Conservation (phyloP, 2,113 vertebrate genomes). For the Xiphophorus couchianus region DNA sequence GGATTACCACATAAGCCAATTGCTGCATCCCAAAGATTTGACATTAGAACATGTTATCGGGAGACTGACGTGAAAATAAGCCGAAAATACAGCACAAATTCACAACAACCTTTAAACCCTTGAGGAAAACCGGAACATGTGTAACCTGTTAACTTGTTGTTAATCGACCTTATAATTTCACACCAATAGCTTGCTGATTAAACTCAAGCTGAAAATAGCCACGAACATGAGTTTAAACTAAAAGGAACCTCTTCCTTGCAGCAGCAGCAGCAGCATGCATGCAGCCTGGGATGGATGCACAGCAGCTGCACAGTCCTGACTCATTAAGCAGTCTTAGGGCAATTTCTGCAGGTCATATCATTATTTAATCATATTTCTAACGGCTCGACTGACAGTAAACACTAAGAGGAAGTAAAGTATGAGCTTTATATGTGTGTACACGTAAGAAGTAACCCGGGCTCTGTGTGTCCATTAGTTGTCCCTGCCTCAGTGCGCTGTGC, state of each 20-base stretch:
- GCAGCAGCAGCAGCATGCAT: conserved; percentile 14
- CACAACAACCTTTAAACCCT: too few relatives aligned
- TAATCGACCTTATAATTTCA: neutral
- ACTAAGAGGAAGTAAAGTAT: fast-evolving
- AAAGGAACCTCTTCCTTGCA: neutral
- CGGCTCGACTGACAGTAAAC: neutral
- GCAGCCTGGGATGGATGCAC: conserved; percentile 14
- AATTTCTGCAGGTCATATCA: conserved; percentile 13
- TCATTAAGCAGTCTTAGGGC: conserved; percentile 4
- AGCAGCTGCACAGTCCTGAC: conserved; percentile 28
- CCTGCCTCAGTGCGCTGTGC: conserved; percentile 21
- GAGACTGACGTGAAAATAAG: too few relatives aligned
- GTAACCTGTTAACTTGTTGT: neutral
- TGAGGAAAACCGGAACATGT: neutral
- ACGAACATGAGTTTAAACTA: neutral
- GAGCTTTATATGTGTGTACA: neutral
- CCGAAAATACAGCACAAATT: too few relatives aligned
- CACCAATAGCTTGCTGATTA: neutral
- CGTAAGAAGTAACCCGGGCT: neutral
- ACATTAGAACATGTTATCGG: neutral
- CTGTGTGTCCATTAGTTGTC: conserved; percentile 34
- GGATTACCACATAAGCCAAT: too few relatives aligned
- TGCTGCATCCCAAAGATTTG: neutral
- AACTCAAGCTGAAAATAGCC: neutral
- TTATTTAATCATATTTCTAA: neutral